phyloP scores from a whole-genome alignment of 2,888 invertebrate genomes.

The Vannuccia rotundouncinata region DNA sequence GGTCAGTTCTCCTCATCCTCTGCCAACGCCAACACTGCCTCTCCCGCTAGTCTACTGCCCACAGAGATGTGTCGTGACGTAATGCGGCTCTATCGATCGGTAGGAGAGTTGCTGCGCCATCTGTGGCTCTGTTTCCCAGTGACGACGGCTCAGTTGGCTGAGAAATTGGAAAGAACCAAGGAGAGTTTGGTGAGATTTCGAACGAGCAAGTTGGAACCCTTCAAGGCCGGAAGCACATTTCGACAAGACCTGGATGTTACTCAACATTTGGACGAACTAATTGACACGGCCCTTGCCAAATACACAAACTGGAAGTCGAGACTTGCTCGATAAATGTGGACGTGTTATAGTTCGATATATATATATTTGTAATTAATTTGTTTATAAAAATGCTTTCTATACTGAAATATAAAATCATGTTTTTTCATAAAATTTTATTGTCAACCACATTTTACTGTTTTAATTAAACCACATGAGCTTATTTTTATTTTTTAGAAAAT shows the following conservation, averaged over 20 bases:
- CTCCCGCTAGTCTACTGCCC: conserved; percentile 37
- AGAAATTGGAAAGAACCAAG: conserved; percentile 74
- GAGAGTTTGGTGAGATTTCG: conserved; percentile 80
- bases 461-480: too few species aligned
- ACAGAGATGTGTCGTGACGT: conserved; percentile 69
- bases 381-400: too few species aligned
- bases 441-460: too few species aligned
- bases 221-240: conserved; percentile 41
- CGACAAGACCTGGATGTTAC: conserved; percentile 46
- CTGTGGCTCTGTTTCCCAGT: conserved; percentile 88
- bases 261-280: conserved; percentile 74
- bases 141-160: conserved; percentile 68
- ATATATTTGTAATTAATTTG: too few species aligned
- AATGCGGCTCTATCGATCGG: conserved; percentile 73
- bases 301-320: conserved; percentile 67
- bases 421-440: too few species aligned
- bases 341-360: too few species aligned
- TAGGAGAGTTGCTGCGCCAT: conserved; percentile 80
- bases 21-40: neutral
- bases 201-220: conserved; percentile 66
- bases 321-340: neutral
- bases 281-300: conserved; percentile 76
- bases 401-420: too few species aligned
- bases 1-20: neutral
- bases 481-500: too few species aligned